Conservation (phyloP, 2,113 vertebrate species). For the Phoenicopterus ruber region DNA sequence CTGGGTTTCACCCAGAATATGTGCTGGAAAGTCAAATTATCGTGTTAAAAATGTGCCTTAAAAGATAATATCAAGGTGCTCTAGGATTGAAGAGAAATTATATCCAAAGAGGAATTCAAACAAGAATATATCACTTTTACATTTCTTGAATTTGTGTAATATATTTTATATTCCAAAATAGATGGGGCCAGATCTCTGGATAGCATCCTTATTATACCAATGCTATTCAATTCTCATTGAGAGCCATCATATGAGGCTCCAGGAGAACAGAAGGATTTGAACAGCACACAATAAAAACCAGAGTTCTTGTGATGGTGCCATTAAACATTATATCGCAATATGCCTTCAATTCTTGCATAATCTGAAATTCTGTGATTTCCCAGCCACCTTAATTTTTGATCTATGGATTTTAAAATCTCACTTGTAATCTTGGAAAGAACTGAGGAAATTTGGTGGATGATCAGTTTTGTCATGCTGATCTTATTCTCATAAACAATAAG, state of each 20-base stretch:
- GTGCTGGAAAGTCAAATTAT: neutral
- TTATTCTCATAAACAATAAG: neutral
- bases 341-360: neutral
- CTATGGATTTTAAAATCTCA: neutral
- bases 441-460: neutral
- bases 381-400: neutral
- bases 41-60: neutral
- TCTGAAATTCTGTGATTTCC: neutral
- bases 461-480: neutral
- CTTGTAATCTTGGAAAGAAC: neutral
- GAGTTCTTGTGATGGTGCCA: neutral
- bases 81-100: neutral
- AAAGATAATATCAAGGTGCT: neutral
- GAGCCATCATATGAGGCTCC: neutral
- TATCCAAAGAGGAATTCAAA: neutral
- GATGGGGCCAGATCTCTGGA: neutral
- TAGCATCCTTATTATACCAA: neutral
- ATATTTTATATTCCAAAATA: neutral
- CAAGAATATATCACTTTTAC: neutral
- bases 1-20: neutral
- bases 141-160: neutral
- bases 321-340: neutral
- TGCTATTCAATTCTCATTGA: neutral
- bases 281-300: accelerated
- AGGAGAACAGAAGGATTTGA: neutral